Conservation (phyloP, 2,113 vertebrate genomes). For the Thymallus thymallus region DNA sequence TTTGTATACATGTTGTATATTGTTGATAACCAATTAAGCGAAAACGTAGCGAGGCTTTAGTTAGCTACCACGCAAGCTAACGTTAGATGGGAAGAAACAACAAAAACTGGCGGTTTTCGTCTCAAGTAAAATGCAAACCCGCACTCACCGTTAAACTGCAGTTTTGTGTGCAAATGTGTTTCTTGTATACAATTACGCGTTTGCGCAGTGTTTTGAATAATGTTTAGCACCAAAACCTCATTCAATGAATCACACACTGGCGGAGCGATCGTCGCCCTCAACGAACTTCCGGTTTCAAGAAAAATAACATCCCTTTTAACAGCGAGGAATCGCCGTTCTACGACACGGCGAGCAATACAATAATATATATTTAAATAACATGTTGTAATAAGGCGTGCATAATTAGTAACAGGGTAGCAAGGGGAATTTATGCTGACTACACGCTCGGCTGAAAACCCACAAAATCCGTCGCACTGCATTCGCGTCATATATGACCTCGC, state of each 20-base stretch:
- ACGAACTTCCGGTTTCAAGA: slow-evolving; percentile 30
- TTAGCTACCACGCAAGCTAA: neutral
- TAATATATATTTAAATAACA: neutral
- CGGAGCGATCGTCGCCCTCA: slow-evolving; percentile 37
- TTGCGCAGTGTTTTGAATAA: slow-evolving; percentile 12
- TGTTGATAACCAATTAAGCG: too few species aligned
- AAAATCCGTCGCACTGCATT: too few species aligned
- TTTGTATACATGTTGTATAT: too few species aligned
- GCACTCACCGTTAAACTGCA: slow-evolving; percentile 66
- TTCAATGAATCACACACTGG: slow-evolving; percentile 66
- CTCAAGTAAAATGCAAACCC: neutral
- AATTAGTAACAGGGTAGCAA: too few species aligned
- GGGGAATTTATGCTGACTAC: too few species aligned
- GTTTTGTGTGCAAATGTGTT: slow-evolving; percentile 36
- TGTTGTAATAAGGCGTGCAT: neutral
- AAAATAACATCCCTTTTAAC: neutral
- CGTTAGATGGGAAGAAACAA: neutral
- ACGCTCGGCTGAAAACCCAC: too few species aligned
- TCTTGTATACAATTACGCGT: slow-evolving; percentile 13
- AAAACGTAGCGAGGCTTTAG: too few species aligned
- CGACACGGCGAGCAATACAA: too few species aligned
- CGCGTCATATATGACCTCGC: too few species aligned
- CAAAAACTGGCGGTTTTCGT: neutral
- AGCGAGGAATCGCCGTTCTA: neutral
- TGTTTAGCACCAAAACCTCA: slow-evolving; percentile 55